A percentile compares a stretch with the other conserved stretches of the same genome.
These are phyloP conservation scores for Pelodiscus sinensis DNA, from an alignment of 2,113 vertebrate species.

Conservation along the genomic window DNA sequence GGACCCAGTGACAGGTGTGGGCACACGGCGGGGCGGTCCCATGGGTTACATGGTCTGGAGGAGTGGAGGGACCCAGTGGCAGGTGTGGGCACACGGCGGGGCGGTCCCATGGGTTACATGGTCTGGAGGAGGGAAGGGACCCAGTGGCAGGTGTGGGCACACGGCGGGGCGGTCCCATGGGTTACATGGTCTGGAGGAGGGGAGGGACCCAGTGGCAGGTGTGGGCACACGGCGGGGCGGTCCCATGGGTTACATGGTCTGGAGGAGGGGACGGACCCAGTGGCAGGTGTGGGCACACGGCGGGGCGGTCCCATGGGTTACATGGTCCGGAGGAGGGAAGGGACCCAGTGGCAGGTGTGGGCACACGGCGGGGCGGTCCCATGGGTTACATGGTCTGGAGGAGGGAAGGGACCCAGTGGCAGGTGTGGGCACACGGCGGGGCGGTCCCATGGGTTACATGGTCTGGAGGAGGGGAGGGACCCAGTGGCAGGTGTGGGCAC, in stretches of 20 bases:
- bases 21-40: neutral
- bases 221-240: neutral
- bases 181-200: neutral
- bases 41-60: neutral
- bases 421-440: neutral
- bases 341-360: too few species aligned
- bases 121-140: too few species aligned
- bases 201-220: too few species aligned
- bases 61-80: too few species aligned
- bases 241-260: neutral
- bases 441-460: neutral
- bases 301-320: neutral
- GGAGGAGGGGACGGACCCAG: too few species aligned
- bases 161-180: neutral
- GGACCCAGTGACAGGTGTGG: too few species aligned
- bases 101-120: neutral
- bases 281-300: conserved; percentile 18
- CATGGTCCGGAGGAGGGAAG: neutral
- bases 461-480: too few species aligned
- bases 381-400: neutral
- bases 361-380: neutral
- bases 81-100: neutral
- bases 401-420: too few species aligned
- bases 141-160: conserved; percentile 17
- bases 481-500: conserved; percentile 17